phyloP scores from a whole-genome alignment of 2,888 invertebrate species.

The Ennomos erosarius region DNA sequence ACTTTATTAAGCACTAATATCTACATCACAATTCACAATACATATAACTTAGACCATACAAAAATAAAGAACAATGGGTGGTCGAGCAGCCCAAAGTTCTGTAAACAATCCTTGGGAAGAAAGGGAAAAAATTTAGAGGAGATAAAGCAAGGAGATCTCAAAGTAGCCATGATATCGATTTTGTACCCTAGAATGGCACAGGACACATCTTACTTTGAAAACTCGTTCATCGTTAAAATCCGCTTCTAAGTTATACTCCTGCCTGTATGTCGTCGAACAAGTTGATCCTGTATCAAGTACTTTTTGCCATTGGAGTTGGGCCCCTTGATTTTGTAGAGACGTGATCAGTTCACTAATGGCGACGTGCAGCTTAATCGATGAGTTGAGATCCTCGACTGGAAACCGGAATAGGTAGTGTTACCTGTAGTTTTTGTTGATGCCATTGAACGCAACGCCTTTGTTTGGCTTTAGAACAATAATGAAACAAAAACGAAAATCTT shows the following conservation, averaged over 20 bases:
- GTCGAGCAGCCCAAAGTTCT: too few relatives aligned
- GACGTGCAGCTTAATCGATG: slow-evolving; percentile 30
- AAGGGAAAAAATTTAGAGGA: too few relatives aligned
- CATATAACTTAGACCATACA: too few relatives aligned
- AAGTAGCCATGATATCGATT: too few relatives aligned
- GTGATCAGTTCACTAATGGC: slow-evolving; percentile 36
- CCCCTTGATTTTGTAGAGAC: slow-evolving; percentile 32
- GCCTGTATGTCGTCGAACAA: slow-evolving; percentile 17
- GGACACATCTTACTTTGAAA: too few relatives aligned
- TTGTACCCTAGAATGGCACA: too few relatives aligned
- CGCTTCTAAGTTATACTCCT: slow-evolving; percentile 6
- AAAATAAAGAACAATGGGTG: too few relatives aligned
- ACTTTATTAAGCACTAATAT: too few relatives aligned
- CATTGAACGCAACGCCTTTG: slow-evolving; percentile 33
- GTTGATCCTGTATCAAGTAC: slow-evolving; percentile 7
- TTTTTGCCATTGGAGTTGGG: slow-evolving; percentile 32
- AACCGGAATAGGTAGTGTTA: slow-evolving; percentile 35
- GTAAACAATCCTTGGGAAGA: too few relatives aligned
- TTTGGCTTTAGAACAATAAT: slow-evolving; percentile 22
- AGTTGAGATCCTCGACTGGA: slow-evolving; percentile 21
- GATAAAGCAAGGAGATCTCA: too few relatives aligned
- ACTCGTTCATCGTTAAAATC: too few relatives aligned
- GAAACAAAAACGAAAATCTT: slow-evolving; percentile 23
- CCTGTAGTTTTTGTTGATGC: slow-evolving; percentile 35
- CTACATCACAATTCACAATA: too few relatives aligned